These are phyloP conservation scores for Rhyacichthys aspro DNA, from an alignment of 2,797 vertebrate genomes.

Conservation along the genomic window DNA sequence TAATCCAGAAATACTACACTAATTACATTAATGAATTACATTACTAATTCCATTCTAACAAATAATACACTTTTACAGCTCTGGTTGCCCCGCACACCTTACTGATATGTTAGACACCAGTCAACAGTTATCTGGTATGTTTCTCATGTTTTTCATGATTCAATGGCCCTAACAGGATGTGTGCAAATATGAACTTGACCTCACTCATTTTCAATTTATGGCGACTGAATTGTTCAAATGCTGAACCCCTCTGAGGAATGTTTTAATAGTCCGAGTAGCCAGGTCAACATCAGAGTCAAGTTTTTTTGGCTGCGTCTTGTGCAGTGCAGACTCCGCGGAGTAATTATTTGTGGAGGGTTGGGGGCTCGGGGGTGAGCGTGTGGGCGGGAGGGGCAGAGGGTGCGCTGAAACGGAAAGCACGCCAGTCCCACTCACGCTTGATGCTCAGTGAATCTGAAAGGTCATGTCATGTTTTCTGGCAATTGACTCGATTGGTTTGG, in stretches of 20 bases:
- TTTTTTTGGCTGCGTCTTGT: constrained; percentile 84
- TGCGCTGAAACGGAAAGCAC: constrained; percentile 91
- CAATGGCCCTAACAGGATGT: too few relatives aligned
- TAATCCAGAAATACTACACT: too few relatives aligned
- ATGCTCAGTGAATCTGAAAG: constrained; percentile 97
- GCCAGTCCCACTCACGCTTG: constrained; percentile 89
- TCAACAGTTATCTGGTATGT: too few relatives aligned
- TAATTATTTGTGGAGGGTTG: constrained; percentile 96
- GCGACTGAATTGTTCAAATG: constrained; percentile 62
- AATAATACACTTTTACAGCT: too few relatives aligned
- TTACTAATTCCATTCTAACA: too few relatives aligned
- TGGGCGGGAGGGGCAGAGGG: constrained; percentile 82
- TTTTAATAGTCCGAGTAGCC: constrained; percentile 69
- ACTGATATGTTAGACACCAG: too few relatives aligned
- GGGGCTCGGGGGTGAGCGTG: constrained; percentile 80
- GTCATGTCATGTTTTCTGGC: constrained; percentile 98
- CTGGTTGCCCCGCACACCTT: too few relatives aligned
- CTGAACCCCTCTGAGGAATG: constrained; percentile 62
- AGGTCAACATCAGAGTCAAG: constrained; percentile 88
- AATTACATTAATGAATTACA: too few relatives aligned
- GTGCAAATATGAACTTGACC: constrained; percentile 51
- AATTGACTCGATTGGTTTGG: constrained; percentile 97
- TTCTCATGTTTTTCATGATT: too few relatives aligned
- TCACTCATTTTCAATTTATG: constrained; percentile 52
- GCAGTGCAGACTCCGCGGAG: constrained; percentile 87